Percentiles rank a stretch among this genome's conserved stretches.
These are phyloP conservation scores for Sylvia atricapilla DNA, from an alignment of 2,113 vertebrate species.

Conservation along the genomic window DNA sequence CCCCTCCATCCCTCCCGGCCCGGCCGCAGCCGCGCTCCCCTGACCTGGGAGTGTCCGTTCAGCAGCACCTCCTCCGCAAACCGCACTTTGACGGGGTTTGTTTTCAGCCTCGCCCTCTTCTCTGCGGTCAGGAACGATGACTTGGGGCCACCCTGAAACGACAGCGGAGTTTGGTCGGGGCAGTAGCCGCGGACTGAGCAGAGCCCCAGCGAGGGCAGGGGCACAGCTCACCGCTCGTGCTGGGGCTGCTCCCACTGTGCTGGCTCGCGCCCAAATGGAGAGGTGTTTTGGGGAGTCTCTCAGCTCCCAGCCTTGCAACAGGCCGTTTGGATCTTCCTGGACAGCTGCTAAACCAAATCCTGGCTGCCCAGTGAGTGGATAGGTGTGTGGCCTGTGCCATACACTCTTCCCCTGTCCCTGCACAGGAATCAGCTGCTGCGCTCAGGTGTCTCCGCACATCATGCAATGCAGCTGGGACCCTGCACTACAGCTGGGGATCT, in stretches of 20 bases:
- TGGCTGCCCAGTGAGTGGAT: neutral
- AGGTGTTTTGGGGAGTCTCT: neutral
- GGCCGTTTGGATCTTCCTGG: neutral
- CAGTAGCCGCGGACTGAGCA: neutral
- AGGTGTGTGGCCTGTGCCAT: rapidly evolving
- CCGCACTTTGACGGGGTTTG: constrained; percentile 93
- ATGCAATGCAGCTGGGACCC: neutral
- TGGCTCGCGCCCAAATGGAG: rapidly evolving
- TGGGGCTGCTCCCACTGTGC: neutral
- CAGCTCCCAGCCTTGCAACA: too few relatives aligned
- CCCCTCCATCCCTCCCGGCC: rapidly evolving
- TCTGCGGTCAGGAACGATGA: constrained; percentile 95
- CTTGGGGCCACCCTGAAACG: constrained; percentile 85
- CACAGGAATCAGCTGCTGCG: too few relatives aligned
- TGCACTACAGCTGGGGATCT: neutral
- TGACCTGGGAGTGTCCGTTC: constrained; percentile 92
- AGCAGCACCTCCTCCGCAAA: constrained; percentile 96
- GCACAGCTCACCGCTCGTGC: rapidly evolving
- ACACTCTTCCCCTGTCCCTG: neutral
- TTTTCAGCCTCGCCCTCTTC: constrained; percentile 93
- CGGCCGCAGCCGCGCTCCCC: neutral
- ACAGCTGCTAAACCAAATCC: neutral
- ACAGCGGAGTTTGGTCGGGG: neutral
- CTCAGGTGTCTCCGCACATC: neutral
- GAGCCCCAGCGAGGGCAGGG: neutral